Evolutionary conservation across 2,888 invertebrate species (phyloP), one percentile per base, ranked within the genome.

Genomic region (Agrochola lota): DNA sequence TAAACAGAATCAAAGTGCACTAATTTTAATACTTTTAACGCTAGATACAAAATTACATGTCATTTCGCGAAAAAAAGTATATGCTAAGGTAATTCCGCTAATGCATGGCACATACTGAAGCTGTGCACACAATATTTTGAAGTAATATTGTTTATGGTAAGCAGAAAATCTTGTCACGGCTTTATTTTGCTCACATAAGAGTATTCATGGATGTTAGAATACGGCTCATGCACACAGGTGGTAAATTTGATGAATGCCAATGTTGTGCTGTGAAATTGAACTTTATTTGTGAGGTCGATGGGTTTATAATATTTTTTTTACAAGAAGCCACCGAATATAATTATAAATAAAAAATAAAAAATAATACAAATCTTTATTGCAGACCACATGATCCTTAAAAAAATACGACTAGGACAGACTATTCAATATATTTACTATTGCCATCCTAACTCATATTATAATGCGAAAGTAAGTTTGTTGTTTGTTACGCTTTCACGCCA

Each of bases 61-160:
- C 80, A 74, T 79, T 84, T 72, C 57, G 64, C 23, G 74, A 59
- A 35, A 71, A 69, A 74, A 77, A 78, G 66, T 81, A 75, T 70
- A 77, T 73, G 59, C 69, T 55, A 57, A 76, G 80, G 88, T 88
- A 88, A 88, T 88, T 85, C 76, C 75, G 60, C 85, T 88, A 88
- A 88, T 87, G 88, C 87, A 87, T 11, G 71, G 35, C 63, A 77
- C 68, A 76, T 75, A 75, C 72, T 66, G 72, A 71, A 76, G 71
- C 72, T 74, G 71, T 83, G 79, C 85, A 86, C 85, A 88, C 89
- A 89, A 90, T 91, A 90, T 92, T 93, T 91, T 90, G 90, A 91
- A 92, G 93, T 95, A 94, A 95, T 94, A 95, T 94, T 95, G 94
- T 95, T 95, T 95, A 95, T 95, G 95, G 90, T 95, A 95, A 95